Evolutionary conservation across 2,113 vertebrate genomes (phyloP).

Genomic region (Cyprinodon brontotheroides): DNA sequence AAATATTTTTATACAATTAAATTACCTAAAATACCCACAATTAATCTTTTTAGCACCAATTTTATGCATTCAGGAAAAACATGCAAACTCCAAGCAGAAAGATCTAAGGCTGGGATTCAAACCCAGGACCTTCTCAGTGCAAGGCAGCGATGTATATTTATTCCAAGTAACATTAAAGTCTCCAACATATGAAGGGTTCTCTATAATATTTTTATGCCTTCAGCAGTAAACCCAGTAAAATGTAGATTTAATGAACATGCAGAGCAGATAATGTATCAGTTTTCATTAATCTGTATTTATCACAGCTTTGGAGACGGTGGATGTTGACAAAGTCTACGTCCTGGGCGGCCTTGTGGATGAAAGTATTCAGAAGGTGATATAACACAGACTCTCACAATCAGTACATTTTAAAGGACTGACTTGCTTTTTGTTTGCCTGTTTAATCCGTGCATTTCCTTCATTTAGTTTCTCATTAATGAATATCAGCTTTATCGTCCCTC

Average conservation of each 20-base stretch:
- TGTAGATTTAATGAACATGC: too few species aligned
- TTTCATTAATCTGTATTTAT: constrained; percentile 21
- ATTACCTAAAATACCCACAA: too few species aligned
- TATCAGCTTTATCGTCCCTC: background rate
- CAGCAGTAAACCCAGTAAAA: too few species aligned
- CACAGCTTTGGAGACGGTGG: constrained; percentile 85
- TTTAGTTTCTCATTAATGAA: background rate
- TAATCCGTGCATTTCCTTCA: background rate
- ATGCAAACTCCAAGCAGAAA: too few species aligned
- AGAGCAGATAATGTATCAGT: background rate
- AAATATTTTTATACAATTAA: too few species aligned
- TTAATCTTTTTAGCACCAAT: too few species aligned
- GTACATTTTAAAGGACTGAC: background rate
- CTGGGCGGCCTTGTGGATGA: constrained; percentile 95
- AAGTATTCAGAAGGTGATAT: constrained; percentile 89
- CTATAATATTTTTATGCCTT: too few species aligned
- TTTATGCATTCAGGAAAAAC: too few species aligned
- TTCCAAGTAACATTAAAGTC: background rate
- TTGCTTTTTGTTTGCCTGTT: background rate
- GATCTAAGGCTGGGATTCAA: too few species aligned
- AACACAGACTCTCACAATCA: background rate
- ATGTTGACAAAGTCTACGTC: constrained; percentile 85
- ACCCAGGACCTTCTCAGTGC: too few species aligned
- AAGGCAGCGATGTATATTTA: background rate
- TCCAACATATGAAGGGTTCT: background rate